Conservation (phyloP, 2,888 invertebrate genomes). For the Siphonodentalium dalli region DNA sequence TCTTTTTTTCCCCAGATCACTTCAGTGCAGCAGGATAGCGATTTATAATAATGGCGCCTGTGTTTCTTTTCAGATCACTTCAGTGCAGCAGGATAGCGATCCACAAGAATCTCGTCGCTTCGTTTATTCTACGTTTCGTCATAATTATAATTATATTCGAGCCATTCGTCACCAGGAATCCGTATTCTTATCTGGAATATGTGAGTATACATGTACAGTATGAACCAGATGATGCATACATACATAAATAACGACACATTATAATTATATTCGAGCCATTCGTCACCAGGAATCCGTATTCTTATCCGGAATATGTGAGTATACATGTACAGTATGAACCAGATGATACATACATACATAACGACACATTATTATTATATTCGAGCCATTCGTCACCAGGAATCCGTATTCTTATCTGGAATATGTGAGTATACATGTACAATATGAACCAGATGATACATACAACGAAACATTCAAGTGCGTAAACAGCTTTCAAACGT, state of each 20-base stretch:
- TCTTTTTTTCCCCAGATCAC: conserved; percentile 54
- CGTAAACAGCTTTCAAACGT: too few relatives aligned
- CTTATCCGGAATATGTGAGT: too few relatives aligned
- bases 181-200: too few relatives aligned
- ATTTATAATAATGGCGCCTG: conserved; percentile 66
- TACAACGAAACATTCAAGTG: too few relatives aligned
- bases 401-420: too few relatives aligned
- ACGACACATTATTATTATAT: conserved; percentile 64
- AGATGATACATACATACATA: too few relatives aligned
- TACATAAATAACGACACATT: too few relatives aligned
- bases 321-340: too few relatives aligned
- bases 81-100: conserved; percentile 65
- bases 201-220: too few relatives aligned
- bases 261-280: conserved; percentile 66
- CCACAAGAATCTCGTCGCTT: conserved; percentile 66
- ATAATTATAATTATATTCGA: conserved; percentile 65
- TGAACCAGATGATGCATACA: too few relatives aligned
- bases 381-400: conserved; percentile 64
- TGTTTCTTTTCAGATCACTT: conserved; percentile 58
- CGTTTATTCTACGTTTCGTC: conserved; percentile 66
- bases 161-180: conserved; percentile 63
- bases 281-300: conserved; percentile 59
- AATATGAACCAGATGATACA: too few relatives aligned
- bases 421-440: too few relatives aligned
- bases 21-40: conserved; percentile 64